These are phyloP conservation scores for Tangara arthus DNA, from an alignment of 2,797 vertebrate species.

Conservation along the genomic window DNA sequence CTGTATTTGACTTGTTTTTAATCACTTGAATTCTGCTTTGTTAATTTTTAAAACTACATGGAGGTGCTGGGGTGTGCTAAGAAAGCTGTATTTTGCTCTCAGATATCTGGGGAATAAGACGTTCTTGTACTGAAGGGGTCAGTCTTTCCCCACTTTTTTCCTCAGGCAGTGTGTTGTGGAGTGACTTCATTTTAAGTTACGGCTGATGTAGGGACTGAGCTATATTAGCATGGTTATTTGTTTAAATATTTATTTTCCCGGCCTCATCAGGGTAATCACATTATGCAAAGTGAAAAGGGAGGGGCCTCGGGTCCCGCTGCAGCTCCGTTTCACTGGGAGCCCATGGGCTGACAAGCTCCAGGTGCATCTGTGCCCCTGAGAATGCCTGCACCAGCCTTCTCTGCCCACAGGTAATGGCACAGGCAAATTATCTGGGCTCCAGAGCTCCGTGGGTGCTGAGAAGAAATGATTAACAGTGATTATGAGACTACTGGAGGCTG, in stretches of 20 bases:
- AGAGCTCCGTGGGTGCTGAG: background rate
- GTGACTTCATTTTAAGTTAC: background rate
- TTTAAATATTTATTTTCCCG: background rate
- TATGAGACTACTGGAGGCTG: background rate
- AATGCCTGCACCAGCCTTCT: background rate
- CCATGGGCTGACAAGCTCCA: background rate
- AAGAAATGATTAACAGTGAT: background rate
- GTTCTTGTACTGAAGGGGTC: conserved; percentile 42
- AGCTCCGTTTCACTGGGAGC: background rate
- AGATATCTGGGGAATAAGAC: background rate
- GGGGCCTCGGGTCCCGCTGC: background rate
- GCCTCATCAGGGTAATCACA: background rate
- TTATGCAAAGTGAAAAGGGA: background rate
- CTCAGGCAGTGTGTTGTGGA: background rate
- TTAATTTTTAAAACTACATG: background rate
- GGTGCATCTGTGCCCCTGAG: background rate
- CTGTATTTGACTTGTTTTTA: background rate
- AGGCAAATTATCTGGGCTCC: background rate
- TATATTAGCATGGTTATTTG: background rate
- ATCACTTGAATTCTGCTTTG: background rate
- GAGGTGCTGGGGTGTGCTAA: background rate
- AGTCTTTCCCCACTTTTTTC: conserved; percentile 3
- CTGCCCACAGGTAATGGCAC: background rate
- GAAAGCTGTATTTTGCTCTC: background rate
- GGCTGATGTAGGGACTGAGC: background rate